A percentile compares a stretch with the other conserved stretches of the same genome.
phyloP scores from a whole-genome alignment of 1,140 invertebrate genomes.

The Orchestia grillus region DNA sequence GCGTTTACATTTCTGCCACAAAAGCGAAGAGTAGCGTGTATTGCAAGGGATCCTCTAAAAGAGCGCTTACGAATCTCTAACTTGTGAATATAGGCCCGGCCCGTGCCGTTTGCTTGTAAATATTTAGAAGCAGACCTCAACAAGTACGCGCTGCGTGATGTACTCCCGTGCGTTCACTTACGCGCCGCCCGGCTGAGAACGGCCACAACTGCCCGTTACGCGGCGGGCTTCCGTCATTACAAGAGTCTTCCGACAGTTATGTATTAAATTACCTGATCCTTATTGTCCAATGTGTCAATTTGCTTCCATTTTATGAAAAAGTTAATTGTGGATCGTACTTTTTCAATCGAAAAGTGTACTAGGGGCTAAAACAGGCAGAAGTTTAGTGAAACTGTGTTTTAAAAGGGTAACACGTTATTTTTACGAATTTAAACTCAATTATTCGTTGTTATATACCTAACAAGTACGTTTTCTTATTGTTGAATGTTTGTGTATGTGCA shows the following conservation, averaged over 20 bases:
- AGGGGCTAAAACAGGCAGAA: too few relatives aligned
- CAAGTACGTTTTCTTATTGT: too few relatives aligned
- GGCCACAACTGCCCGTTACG: background rate
- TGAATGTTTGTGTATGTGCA: background rate
- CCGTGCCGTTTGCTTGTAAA: constrained; percentile 39
- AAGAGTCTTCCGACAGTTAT: background rate
- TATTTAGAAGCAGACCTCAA: constrained; percentile 33
- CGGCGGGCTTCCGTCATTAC: background rate
- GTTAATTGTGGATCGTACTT: background rate
- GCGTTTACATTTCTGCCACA: background rate
- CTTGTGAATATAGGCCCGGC: background rate
- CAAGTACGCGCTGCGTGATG: background rate
- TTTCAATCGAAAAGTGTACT: background rate
- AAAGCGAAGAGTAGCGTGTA: background rate
- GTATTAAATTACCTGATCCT: background rate
- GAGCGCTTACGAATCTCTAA: background rate
- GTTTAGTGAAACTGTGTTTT: too few relatives aligned
- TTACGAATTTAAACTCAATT: too few relatives aligned
- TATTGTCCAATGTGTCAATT: background rate
- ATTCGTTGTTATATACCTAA: too few relatives aligned
- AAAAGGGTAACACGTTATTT: too few relatives aligned
- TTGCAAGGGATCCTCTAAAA: background rate
- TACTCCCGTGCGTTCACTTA: background rate
- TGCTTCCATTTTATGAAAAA: background rate
- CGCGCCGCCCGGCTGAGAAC: background rate